A percentile compares a stretch with the other conserved stretches of the same genome.
Evolutionary conservation across 2,888 invertebrate genomes (phyloP).

Genomic region (Malacosoma neustria): DNA sequence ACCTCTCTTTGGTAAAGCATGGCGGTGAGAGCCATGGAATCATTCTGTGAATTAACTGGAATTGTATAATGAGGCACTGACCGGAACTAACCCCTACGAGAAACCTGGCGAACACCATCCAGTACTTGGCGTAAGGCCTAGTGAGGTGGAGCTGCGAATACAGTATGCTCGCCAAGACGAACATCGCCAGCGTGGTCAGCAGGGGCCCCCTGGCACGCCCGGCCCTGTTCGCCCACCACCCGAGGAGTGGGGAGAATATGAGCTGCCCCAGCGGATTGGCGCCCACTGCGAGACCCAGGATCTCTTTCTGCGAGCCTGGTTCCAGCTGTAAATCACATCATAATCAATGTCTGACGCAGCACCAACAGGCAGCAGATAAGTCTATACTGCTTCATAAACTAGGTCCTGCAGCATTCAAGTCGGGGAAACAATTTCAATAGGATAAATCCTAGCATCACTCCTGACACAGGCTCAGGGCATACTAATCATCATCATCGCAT

Average conservation of each 20-base stretch:
- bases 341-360: no score
- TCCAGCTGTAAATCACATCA: conserved; percentile 78
- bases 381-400: no score
- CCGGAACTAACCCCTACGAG: conserved; percentile 90
- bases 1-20: no score
- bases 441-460: no score
- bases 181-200: conserved; percentile 79
- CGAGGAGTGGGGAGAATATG: conserved; percentile 88
- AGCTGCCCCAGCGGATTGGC: conserved; percentile 92
- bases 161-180: conserved; percentile 81
- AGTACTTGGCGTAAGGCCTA: conserved; percentile 77
- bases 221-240: conserved; percentile 88
- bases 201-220: conserved; percentile 83
- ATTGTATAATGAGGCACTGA: no score
- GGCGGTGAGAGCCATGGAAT: no score
- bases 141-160: conserved; percentile 86
- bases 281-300: conserved; percentile 88
- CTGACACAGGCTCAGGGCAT: no score
- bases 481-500: no score
- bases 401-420: no score
- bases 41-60: no score
- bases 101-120: conserved; percentile 85
- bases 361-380: no score
- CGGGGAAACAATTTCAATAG: no score
- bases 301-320: conserved; percentile 85